Percentiles rank a stretch among this genome's conserved stretches.
Conservation (phyloP, 1,140 invertebrate species). For the Riptortus pedestris region DNA sequence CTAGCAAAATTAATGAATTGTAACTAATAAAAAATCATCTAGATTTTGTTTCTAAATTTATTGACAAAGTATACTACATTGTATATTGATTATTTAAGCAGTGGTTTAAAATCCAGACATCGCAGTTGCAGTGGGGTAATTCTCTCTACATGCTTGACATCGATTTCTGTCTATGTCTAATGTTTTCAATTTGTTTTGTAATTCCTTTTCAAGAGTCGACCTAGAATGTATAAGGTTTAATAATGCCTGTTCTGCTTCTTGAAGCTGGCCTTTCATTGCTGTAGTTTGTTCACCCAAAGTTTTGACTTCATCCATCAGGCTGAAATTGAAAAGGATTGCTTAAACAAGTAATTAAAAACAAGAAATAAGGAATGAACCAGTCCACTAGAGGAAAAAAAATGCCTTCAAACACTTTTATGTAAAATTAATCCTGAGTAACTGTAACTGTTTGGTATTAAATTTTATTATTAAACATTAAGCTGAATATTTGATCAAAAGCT, state of each 20-base stretch:
- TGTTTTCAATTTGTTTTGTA: conserved; percentile 58
- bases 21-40: too few relatives aligned
- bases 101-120: conserved; percentile 30
- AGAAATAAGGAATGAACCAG: too few relatives aligned
- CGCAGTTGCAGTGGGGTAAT: conserved; percentile 30
- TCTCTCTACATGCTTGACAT: conserved; percentile 37
- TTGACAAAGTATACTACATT: too few relatives aligned
- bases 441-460: too few relatives aligned
- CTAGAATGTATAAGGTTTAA: conserved; percentile 48
- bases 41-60: too few relatives aligned
- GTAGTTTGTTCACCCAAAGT: conserved; percentile 52
- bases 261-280: conserved; percentile 46
- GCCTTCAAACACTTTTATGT: neutral
- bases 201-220: conserved; percentile 54
- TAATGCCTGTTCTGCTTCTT: conserved; percentile 48
- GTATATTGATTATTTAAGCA: too few relatives aligned
- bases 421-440: neutral
- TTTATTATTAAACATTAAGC: too few relatives aligned
- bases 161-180: conserved; percentile 57
- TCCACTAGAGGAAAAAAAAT: neutral
- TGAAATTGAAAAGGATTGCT: conserved; percentile 33
- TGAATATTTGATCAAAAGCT: too few relatives aligned
- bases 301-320: conserved; percentile 61
- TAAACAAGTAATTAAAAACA: too few relatives aligned
- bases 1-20: too few relatives aligned